Base-by-base conservation (phyloP, 2,797 vertebrate genomes). In the Enteromius thamalakanensis region DNA sequence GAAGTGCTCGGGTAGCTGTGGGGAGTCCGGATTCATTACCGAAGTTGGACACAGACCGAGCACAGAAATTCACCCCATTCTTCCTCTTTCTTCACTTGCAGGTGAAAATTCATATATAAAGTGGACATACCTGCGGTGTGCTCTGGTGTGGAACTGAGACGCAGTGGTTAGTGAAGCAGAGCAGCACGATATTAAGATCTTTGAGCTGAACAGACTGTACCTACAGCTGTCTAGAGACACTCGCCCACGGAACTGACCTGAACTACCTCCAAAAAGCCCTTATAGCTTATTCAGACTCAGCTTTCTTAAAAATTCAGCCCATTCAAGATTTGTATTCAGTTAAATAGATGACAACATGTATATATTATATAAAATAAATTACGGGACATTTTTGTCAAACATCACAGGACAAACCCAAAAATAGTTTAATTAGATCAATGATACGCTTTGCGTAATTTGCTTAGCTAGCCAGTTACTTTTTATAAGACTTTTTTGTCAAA, bases 1-100 rank as follows among this genome's bases (percentile, higher is more conserved):
- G 80, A 82, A 68, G 47, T 86, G 85, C 65, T 84, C 75, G 53
- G 51, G 68, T 64, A 75, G 72, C 76, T 49, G 49, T 47, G 65
- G 87, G 82, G 83, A 87, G 70, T 80, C 64, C 67, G 49, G 51
- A 74, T 85, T 86, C 87, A 86, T 90, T 90, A 89, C 79, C 65
- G 74, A 70, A 85, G 87, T 86, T 82, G 82, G 81, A 80, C 34
- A 32, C 74, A 51, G 82, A 79, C 64, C 32, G 53, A 82, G 58
- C 40, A 32, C 60, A 53, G 62, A 85, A 86, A 75, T 82, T 86
- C 79, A 58, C n/a, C 80, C 84, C 65, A 80, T 80, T 83, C 62
- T 67, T 51, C n/a, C 45, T 78, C 45, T 75, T 77, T 80, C n/a
- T 34, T 76, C 10, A 79, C 74, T 42, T 72, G 74, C 37, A 70